Conservation (phyloP, 2,888 invertebrate genomes). For the Lochmaea crataegi region DNA sequence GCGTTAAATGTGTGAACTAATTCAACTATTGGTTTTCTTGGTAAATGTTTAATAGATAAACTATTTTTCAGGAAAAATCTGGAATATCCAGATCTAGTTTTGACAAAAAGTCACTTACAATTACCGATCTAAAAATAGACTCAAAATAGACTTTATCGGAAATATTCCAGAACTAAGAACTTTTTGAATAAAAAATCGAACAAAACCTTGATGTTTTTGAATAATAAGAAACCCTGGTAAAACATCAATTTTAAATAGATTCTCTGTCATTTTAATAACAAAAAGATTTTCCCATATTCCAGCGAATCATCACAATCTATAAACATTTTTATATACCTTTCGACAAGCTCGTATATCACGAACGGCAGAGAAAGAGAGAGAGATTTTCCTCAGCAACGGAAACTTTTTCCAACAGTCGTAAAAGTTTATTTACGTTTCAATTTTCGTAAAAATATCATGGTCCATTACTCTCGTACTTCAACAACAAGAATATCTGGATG, state of each 20-base stretch:
- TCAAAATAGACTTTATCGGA: too few species aligned
- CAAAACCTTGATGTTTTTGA: too few species aligned
- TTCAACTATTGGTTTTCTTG: too few species aligned
- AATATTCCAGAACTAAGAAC: too few species aligned
- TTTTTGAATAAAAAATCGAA: too few species aligned
- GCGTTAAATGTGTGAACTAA: too few species aligned
- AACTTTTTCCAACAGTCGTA: slow-evolving; percentile 56
- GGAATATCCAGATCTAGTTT: too few species aligned
- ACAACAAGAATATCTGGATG: slow-evolving; percentile 60
- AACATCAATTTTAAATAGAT: neutral
- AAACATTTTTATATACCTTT: slow-evolving; percentile 34
- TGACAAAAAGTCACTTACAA: too few species aligned
- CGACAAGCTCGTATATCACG: slow-evolving; percentile 42
- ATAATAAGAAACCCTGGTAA: neutral
- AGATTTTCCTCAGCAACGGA: slow-evolving; percentile 39
- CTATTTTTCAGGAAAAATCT: too few species aligned
- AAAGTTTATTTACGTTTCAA: slow-evolving; percentile 65
- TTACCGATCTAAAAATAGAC: too few species aligned
- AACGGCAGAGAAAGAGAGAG: slow-evolving; percentile 26
- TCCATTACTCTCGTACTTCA: slow-evolving; percentile 61
- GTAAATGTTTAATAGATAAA: too few species aligned
- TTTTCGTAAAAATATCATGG: slow-evolving; percentile 65
- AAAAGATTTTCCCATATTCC: slow-evolving; percentile 18
- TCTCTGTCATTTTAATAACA: slow-evolving; percentile 4
- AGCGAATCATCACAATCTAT: slow-evolving; percentile 28